Base-by-base conservation (phyloP, 2,797 vertebrate genomes). In the Parauchenoglanis punctatus region DNA sequence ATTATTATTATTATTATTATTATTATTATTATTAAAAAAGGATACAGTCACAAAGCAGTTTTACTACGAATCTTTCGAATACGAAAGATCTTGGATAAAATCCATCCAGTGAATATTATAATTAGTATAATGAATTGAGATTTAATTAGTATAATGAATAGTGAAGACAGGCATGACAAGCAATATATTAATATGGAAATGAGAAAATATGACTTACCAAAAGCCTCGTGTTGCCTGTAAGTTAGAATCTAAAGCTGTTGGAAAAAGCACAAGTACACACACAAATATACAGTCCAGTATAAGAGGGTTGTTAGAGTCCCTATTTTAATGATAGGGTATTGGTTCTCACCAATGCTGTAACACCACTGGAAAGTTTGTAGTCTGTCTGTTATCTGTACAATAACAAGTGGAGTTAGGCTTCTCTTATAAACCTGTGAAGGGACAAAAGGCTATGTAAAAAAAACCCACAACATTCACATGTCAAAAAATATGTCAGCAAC, bases 141-240 rank as follows among this genome's bases (percentile, higher is more conserved):
- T 40, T 40, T 40, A 40, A 40, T 40, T 40, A 40, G 40, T 40
- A 40, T 40, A 40, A 40, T 40, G 40, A 40, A 40, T 40, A 40
- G 40, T 40, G 40, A 15, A 80, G 25, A 78, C 7, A 80, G 20
- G 7, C 31, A 58, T 56, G 13, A 78, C 7, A 80, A 31, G 7
- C 31, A 58, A 58, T 61, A 23, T 61, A 20, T 61, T 82, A 7
- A 63, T 7, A 12, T 46, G 59, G 23, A 56, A 10, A 11, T 68
- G 17, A 84, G 28, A 56, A 23, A 35, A 67, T 65, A 10, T 12
- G 2, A 52, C 84, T 85, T 78, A 85, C 84, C 75, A 85, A 65
- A 8, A 78, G 28, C 44, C 65, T 85, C 84, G 78, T 85, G 2
- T 1, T 85, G 84, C 44, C 40, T 35, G 44, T 52, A 40, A 11